phyloP scores from a whole-genome alignment of 2,888 invertebrate species.

The Spatulosminthurus flaviceps region DNA sequence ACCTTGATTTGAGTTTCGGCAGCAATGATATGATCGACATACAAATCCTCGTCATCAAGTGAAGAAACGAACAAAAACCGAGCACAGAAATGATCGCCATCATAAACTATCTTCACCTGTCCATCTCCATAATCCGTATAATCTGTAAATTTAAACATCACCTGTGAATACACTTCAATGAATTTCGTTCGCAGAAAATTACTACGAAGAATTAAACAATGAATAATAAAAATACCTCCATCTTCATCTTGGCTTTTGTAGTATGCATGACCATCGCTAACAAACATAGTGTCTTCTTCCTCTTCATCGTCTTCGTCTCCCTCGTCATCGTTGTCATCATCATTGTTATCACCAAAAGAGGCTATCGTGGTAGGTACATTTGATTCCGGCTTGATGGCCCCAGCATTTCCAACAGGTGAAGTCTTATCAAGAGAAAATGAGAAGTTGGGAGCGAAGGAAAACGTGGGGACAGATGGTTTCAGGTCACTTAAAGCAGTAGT shows the following conservation, averaged over 20 bases:
- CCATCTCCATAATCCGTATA: constrained; percentile 56
- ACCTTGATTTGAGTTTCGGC: constrained; percentile 54
- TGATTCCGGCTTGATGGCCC: neutral
- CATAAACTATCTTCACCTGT: constrained; percentile 52
- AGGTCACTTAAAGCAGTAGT: constrained; percentile 45
- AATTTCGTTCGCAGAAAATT: too few relatives aligned
- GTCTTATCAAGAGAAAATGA: constrained; percentile 24
- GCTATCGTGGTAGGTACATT: constrained; percentile 35
- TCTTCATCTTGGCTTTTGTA: constrained; percentile 1
- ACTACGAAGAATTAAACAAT: neutral
- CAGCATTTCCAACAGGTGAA: neutral
- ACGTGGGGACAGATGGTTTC: constrained; percentile 46
- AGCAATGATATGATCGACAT: constrained; percentile 55
- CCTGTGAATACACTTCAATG: too few relatives aligned
- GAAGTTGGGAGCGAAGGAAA: constrained; percentile 52
- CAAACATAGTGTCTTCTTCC: constrained; percentile 57
- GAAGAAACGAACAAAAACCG: constrained; percentile 46
- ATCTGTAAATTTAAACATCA: constrained; percentile 39
- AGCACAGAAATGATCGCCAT: constrained; percentile 57
- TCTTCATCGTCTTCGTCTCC: constrained; percentile 56
- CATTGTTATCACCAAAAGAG: constrained; percentile 39
- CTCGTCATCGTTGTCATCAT: constrained; percentile 53
- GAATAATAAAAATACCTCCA: constrained; percentile 23
- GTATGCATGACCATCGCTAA: constrained; percentile 42
- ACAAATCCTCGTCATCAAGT: constrained; percentile 47